Conservation (phyloP, 64 coral and sea anemone genomes). For the Orbicella faveolata region DNA sequence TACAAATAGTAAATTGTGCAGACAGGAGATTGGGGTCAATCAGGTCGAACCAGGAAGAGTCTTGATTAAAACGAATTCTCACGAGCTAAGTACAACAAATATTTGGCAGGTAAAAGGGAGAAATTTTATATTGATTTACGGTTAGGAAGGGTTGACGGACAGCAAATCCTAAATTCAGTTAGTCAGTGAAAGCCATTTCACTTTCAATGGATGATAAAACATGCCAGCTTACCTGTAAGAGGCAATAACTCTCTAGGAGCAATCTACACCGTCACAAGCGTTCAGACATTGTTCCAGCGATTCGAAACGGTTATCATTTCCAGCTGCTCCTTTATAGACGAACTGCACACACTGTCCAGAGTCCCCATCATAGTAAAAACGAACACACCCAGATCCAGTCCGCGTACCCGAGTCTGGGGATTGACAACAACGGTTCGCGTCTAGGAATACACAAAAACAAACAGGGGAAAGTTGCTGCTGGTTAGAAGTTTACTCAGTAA, state of each 20-base stretch:
- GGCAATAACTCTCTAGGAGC: neutral
- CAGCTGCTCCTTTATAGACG: neutral
- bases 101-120: too few species aligned
- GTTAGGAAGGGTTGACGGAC: too few species aligned
- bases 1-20: too few species aligned
- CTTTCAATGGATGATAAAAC: neutral
- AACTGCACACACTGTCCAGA: neutral
- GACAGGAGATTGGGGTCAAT: too few species aligned
- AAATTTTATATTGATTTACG: too few species aligned
- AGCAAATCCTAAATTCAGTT: too few species aligned
- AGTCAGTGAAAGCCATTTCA: too few species aligned
- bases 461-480: neutral
- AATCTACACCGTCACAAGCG: neutral
- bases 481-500: too few species aligned
- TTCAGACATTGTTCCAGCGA: neutral
- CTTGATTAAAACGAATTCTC: too few species aligned
- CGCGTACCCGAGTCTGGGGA: neutral
- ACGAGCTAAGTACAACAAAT: too few species aligned
- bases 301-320: conserved; percentile 8
- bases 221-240: neutral
- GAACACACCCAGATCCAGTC: neutral
- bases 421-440: neutral
- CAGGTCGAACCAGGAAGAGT: too few species aligned
- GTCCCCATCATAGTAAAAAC: neutral
- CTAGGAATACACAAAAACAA: neutral